A percentile compares a stretch with the other conserved stretches of the same genome.
These are phyloP conservation scores for Calliopum simillimum DNA, from an alignment of 2,888 invertebrate genomes.

Conservation along the genomic window DNA sequence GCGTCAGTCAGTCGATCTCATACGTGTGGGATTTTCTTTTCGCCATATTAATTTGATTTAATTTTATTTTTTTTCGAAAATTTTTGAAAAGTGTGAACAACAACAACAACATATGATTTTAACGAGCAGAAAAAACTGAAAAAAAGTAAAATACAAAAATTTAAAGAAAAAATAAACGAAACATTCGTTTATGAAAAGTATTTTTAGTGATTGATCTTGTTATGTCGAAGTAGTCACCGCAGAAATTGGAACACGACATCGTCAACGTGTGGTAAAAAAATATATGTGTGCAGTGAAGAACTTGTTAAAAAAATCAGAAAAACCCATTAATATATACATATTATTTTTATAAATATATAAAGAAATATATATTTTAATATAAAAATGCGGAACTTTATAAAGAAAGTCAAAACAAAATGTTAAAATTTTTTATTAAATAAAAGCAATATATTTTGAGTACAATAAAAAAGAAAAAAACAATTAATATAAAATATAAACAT, in stretches of 20 bases:
- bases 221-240: conserved; percentile 34
- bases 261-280: background rate
- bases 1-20: background rate
- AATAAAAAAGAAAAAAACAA: conserved; percentile 20
- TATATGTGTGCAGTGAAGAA: too few relatives aligned
- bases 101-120: background rate
- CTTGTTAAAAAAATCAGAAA: too few relatives aligned
- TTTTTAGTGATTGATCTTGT: conserved; percentile 58
- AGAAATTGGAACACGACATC: conserved; percentile 31
- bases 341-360: too few relatives aligned
- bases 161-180: too few relatives aligned
- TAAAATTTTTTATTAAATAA: too few relatives aligned
- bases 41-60: background rate
- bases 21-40: background rate
- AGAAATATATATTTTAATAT: too few relatives aligned
- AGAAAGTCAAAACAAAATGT: too few relatives aligned
- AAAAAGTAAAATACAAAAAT: too few relatives aligned
- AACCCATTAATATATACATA: too few relatives aligned
- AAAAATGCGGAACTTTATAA: too few relatives aligned
- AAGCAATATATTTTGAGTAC: conserved; percentile 25
- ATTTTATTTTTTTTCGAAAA: background rate
- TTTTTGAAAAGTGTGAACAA: conserved; percentile 18
- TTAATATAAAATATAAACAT: background rate
- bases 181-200: conserved; percentile 39
- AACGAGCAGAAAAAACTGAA: too few relatives aligned